phyloP scores from a whole-genome alignment of 2,888 invertebrate species.

The Trachelus iudaicus region DNA sequence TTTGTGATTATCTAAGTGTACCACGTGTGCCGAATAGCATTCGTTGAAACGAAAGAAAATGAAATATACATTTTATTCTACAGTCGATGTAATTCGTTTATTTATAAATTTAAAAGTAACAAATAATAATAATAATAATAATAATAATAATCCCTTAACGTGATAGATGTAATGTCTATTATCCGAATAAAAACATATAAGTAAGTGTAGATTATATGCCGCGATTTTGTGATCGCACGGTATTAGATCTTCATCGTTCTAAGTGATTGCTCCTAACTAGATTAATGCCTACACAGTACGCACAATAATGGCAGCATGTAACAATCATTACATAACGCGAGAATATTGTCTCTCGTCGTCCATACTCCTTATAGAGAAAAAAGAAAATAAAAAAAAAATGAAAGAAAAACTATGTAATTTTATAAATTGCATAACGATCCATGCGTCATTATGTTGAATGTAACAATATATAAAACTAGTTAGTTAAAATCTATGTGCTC shows the following conservation, averaged over 20 bases:
- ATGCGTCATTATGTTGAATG: slow-evolving; percentile 4
- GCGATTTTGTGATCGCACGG: background rate
- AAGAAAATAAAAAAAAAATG: background rate
- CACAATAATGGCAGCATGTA: background rate
- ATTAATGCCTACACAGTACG: background rate
- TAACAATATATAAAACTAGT: slow-evolving; percentile 22
- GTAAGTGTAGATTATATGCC: background rate
- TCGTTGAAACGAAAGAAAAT: background rate
- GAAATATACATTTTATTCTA: slow-evolving; percentile 3
- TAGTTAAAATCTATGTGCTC: slow-evolving; percentile 15
- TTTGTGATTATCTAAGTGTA: background rate
- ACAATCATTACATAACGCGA: background rate
- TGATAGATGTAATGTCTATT: background rate
- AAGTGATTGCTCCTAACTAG: background rate
- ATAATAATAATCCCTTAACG: background rate
- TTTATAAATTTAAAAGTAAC: slow-evolving; percentile 15
- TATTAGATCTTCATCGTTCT: background rate
- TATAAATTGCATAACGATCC: background rate
- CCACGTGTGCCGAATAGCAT: background rate
- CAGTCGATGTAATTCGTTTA: background rate
- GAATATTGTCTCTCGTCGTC: background rate
- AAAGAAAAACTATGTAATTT: background rate
- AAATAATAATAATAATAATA: too few species aligned
- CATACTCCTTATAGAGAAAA: background rate
- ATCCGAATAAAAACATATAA: background rate